Conservation (phyloP, 2,888 invertebrate genomes). For the Caenorhabditis afra region DNA sequence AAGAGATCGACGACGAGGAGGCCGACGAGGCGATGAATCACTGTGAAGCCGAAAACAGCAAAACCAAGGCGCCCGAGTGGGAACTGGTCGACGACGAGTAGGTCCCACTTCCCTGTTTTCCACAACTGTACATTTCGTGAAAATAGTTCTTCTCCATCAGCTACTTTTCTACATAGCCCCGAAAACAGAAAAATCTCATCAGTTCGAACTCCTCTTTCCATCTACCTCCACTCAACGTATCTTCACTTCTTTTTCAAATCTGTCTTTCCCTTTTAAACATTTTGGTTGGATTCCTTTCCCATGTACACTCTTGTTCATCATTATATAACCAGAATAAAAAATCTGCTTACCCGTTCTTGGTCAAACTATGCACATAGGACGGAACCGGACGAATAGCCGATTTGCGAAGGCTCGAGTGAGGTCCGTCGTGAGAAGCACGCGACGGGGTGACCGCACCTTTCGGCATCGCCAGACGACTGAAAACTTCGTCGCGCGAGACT, state of each 20-base stretch:
- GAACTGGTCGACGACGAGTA: conserved; percentile 16
- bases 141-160: no score
- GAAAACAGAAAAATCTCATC: no score
- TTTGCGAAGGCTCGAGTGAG: conserved; percentile 23
- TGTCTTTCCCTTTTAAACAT: no score
- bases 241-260: no score
- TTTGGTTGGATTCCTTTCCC: no score
- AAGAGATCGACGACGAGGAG: conserved; percentile 13
- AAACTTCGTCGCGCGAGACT: conserved; percentile 31
- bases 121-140: no score
- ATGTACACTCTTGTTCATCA: no score
- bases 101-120: no score
- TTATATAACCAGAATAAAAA: no score
- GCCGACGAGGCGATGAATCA: background rate
- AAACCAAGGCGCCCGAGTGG: background rate
- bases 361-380: conserved; percentile 35
- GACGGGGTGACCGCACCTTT: conserved; percentile 29
- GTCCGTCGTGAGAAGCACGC: conserved; percentile 22
- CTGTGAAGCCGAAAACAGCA: background rate
- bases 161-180: no score
- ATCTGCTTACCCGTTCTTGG: conserved; percentile 26
- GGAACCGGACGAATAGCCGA: conserved; percentile 50
- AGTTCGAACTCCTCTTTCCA: no score
- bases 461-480: conserved; percentile 47
- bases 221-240: no score